These are phyloP conservation scores for Eristalinus sepulchralis DNA, from an alignment of 2,888 invertebrate genomes.

Conservation along the genomic window DNA sequence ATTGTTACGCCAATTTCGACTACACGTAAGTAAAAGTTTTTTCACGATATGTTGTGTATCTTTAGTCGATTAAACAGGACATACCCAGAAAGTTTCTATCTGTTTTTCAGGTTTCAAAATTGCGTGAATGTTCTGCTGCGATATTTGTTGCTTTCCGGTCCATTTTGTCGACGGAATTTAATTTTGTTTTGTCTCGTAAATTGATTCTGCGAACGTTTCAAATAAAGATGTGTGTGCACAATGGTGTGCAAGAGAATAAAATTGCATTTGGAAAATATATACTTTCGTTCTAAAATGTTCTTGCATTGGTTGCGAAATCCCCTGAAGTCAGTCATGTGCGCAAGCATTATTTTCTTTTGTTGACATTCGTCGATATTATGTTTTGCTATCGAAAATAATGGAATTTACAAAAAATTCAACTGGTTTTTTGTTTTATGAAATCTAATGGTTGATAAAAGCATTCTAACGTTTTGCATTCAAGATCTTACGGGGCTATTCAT, in stretches of 20 bases:
- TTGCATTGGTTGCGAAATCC: background rate
- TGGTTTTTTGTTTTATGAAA: too few species aligned
- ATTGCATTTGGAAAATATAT: background rate
- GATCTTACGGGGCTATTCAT: too few species aligned
- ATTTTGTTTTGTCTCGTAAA: background rate
- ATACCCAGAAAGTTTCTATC: background rate
- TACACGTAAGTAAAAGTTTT: slow-evolving; percentile 85
- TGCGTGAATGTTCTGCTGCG: background rate
- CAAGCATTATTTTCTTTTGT: background rate
- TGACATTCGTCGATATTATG: background rate
- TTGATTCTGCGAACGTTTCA: background rate
- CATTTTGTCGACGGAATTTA: background rate
- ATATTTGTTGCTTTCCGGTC: background rate
- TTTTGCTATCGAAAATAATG: background rate
- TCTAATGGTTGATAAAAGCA: too few species aligned
- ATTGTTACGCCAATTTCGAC: slow-evolving; percentile 88
- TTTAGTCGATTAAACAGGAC: background rate
- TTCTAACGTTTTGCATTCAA: too few species aligned
- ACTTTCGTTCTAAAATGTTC: background rate
- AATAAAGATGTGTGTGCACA: background rate
- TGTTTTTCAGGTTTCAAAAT: background rate
- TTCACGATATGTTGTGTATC: background rate
- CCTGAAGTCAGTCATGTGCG: background rate
- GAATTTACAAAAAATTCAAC: background rate
- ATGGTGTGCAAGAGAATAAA: background rate